Conservation (phyloP, 2,113 vertebrate species). For the Xenus cinereus region DNA sequence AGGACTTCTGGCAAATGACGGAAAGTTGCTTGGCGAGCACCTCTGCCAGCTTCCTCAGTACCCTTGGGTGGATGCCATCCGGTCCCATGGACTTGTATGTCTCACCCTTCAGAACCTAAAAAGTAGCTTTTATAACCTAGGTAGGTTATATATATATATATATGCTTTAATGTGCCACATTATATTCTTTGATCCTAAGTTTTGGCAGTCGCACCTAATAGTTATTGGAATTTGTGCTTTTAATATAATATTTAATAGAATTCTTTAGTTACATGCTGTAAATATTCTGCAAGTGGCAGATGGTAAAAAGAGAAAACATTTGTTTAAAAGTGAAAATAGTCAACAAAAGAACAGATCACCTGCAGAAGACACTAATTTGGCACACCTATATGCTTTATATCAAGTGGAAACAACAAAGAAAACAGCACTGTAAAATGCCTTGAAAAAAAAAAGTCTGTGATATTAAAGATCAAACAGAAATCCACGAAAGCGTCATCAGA, state of each 20-base stretch:
- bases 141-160: no score
- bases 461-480: not conserved
- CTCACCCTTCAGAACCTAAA: not conserved
- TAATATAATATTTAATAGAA: conserved; percentile 14
- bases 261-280: not conserved
- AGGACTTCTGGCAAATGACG: not conserved
- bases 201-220: not conserved
- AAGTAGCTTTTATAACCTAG: not conserved
- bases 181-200: not conserved
- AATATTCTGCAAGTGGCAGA: not conserved
- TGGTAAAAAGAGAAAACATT: conserved; percentile 12
- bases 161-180: not conserved
- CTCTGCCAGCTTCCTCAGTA: not conserved
- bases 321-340: conserved; percentile 7
- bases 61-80: not conserved
- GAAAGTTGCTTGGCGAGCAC: not conserved
- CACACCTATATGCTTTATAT: not conserved
- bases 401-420: not conserved
- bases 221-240: not conserved
- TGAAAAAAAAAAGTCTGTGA: not conserved
- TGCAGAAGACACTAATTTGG: not conserved
- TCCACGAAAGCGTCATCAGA: not conserved
- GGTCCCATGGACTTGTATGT: not conserved
- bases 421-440: not conserved
- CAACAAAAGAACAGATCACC: not conserved